These are phyloP conservation scores for Ceratitis capitata DNA, from an alignment of 1,140 invertebrate species.

Conservation along the genomic window DNA sequence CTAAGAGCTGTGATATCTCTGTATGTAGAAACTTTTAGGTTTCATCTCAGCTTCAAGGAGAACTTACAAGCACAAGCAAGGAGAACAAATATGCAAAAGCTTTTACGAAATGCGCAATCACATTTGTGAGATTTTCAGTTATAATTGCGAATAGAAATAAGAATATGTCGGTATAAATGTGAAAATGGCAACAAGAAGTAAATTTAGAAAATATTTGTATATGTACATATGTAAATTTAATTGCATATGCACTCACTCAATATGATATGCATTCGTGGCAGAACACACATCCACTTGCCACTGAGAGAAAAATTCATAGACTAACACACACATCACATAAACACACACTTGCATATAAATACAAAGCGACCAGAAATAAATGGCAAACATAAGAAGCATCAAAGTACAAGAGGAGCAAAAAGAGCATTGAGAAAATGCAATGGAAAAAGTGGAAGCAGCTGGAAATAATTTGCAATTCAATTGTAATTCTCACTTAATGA, in stretches of 20 bases:
- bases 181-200: not conserved
- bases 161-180: not conserved
- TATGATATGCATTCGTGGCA: not conserved
- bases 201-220: not conserved
- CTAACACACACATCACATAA: not conserved
- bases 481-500: slow-evolving; percentile 29
- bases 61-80: no score
- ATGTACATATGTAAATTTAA: not conserved
- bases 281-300: not conserved
- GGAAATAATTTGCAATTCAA: slow-evolving; percentile 27
- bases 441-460: not conserved
- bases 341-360: no score
- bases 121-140: not conserved
- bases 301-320: not conserved
- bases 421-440: no score
- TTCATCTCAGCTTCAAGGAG: no score
- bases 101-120: not conserved
- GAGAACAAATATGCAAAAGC: not conserved
- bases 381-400: not conserved
- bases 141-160: not conserved
- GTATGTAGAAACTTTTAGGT: no score
- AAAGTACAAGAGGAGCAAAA: not conserved
- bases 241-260: not conserved
- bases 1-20: no score
- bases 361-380: not conserved